Evolutionary conservation across 2,113 vertebrate genomes (phyloP), one percentile per base, ranked within the genome.

Genomic region (Hemicordylus capensis): DNA sequence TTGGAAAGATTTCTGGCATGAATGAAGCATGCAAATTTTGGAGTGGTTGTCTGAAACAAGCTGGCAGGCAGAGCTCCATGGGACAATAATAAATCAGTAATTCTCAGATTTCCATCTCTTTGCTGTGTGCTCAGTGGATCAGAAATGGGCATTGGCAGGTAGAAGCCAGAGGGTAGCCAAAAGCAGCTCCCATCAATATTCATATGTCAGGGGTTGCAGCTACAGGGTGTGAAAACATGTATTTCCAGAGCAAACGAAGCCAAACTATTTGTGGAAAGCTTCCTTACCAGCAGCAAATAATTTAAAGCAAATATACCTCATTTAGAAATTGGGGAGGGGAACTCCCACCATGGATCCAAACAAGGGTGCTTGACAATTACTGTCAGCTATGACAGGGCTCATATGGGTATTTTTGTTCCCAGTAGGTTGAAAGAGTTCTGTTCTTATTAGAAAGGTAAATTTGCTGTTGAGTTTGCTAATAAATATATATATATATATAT

Each of bases 101-200:
- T 75, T 82, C 10, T 86, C 76, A 19, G 7, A 78, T 78, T 19
- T 22, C 4, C 51, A 2, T 84, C 15, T 31, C 37, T 69, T 86
- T 82, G 48, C 17, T 72, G 6, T 78, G 7, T 46, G 44, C 86
- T 81, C 73, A 86, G 78, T n/a, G n/a, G 31, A 54, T 56, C 64
- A 83, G 56, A 86, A 94, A 84, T 69, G 87, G 63, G 76, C 20
- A 37, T 75, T 88, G 84, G 61, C 56, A 87, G 3, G 19, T 84
- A 44, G 56, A n/a, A 89, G 11, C 7, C 1, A 1, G 46, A 89
- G 88, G 87, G n/a, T 9, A 87, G 73, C 56, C 76, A 89, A 84
- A 64, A 88, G 48, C 39, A 78, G 19, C 42, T 80, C 3, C 61
- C 85, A 17, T 86, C 54, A 73, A 11, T 87, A 76, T 81, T 67